Conservation (phyloP, 2,113 vertebrate genomes). For the Odocoileus virginianus region DNA sequence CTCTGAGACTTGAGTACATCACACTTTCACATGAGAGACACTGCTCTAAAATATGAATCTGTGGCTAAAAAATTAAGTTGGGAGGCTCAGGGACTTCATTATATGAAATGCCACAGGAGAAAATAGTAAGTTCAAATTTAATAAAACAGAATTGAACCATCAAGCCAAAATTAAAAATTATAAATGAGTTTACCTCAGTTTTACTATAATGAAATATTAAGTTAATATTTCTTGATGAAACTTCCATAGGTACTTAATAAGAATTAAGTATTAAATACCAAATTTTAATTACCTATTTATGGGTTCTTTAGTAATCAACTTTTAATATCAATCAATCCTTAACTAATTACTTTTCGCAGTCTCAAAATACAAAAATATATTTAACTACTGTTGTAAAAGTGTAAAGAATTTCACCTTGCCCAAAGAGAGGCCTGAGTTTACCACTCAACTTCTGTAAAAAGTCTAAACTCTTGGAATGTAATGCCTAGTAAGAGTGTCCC, state of each 20-base stretch:
- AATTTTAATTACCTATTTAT: background rate
- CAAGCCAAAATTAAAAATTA: background rate
- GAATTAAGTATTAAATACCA: background rate
- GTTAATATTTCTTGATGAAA: background rate
- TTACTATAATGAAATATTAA: conserved; percentile 15
- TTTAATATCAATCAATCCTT: conserved; percentile 13
- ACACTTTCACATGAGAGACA: conserved; percentile 3
- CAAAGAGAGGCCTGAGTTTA: background rate
- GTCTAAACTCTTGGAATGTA: background rate
- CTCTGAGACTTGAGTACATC: background rate
- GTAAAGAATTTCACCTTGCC: conserved; percentile 7
- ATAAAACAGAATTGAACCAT: conserved; percentile 8
- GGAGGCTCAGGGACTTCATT: background rate
- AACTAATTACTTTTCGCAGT: background rate
- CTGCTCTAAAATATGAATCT: background rate
- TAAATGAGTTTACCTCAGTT: background rate
- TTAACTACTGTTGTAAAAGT: background rate
- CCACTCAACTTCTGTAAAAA: background rate
- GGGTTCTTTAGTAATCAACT: background rate
- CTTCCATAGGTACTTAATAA: background rate
- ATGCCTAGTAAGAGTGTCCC: background rate
- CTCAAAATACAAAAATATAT: conserved; percentile 31
- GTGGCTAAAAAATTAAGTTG: conserved; percentile 16
- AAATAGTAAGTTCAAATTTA: conserved; percentile 21
- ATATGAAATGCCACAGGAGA: background rate